Evolutionary conservation across 2,888 invertebrate genomes (phyloP), one percentile per base, ranked within the genome.

Genomic region (Cryptus viduatorius): DNA sequence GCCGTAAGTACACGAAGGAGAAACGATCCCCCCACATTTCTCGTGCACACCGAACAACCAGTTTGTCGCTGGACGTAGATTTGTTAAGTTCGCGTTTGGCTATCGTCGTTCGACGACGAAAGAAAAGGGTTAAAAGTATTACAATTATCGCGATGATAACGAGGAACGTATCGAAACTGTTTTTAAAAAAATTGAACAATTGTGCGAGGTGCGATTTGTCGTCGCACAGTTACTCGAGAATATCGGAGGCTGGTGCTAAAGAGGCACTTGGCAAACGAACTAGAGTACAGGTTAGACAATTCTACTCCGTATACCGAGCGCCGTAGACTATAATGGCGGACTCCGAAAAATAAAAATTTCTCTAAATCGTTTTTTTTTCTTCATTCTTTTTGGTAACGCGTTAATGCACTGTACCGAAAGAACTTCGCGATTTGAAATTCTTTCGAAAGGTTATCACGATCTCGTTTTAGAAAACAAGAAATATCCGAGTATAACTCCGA

Each of bases 211-310:
- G 88, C 61, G 75, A 86, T 72, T 67, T 88, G 65, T 69, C 12
- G 61, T 64, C 44, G 68, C 91, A 90, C 61, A 90, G 86, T 86
- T 90, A 90, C 82, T 87, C 90, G 19, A 90, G 89, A 84, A 87
- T 92, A 80, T 89, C 86, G 44, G 90, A 93, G 79, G 85, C 89
- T 0, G 89, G 88, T 79, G 82, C 82, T 48, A 83, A 87, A 72
- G 90, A 90, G 67, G 89, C 82, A 56, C 53, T 90, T 64, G 92
- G 92, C 73, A 91, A 91, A 86, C 88, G 81, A 79, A 86, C 89
- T 46, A 90, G 90, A 89, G 90, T 93, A 84, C 92, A 93, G 93
- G 93, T 93, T 91, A 91, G 92, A 87, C 53, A 65, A 85, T 79
- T 82, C 82, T 61, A 31, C 16, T 64, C 14, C 31, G 14, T 16